Conservation (phyloP, 35 echinoderm and acorn worm genomes). For the Antedon bifida region DNA sequence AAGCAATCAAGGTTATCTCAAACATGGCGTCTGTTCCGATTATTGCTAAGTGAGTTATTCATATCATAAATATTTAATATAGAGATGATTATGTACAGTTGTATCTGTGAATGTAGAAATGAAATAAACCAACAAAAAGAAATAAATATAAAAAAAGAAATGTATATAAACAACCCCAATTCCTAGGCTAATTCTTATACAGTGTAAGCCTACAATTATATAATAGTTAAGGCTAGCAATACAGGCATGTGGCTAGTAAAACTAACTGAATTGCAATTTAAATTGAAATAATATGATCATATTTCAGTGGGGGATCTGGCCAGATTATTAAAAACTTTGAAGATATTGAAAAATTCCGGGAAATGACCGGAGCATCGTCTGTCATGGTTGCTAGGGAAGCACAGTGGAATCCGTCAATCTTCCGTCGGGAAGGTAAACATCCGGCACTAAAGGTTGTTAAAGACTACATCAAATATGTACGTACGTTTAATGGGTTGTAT, state of each 20-base stretch:
- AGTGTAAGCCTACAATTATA: too few relatives aligned
- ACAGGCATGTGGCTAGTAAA: too few relatives aligned
- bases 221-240: too few relatives aligned
- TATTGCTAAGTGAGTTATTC: constrained; percentile 75
- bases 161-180: too few relatives aligned
- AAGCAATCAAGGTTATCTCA: constrained; percentile 55
- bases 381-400: constrained; percentile 93
- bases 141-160: too few relatives aligned
- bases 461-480: constrained; percentile 84
- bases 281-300: too few relatives aligned
- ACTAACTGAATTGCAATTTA: too few relatives aligned
- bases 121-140: too few relatives aligned
- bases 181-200: too few relatives aligned
- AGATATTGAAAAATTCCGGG: constrained; percentile 50
- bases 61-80: background rate
- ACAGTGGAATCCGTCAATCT: constrained; percentile 86
- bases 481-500: background rate
- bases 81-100: too few relatives aligned
- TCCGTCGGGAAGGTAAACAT: constrained; percentile 61
- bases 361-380: constrained; percentile 44
- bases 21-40: constrained; percentile 40
- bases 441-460: constrained; percentile 38
- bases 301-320: constrained; percentile 76
- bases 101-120: too few relatives aligned
- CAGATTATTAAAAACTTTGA: constrained; percentile 51